These are phyloP conservation scores for Thymallus thymallus DNA, from an alignment of 2,113 vertebrate species.

Conservation along the genomic window DNA sequence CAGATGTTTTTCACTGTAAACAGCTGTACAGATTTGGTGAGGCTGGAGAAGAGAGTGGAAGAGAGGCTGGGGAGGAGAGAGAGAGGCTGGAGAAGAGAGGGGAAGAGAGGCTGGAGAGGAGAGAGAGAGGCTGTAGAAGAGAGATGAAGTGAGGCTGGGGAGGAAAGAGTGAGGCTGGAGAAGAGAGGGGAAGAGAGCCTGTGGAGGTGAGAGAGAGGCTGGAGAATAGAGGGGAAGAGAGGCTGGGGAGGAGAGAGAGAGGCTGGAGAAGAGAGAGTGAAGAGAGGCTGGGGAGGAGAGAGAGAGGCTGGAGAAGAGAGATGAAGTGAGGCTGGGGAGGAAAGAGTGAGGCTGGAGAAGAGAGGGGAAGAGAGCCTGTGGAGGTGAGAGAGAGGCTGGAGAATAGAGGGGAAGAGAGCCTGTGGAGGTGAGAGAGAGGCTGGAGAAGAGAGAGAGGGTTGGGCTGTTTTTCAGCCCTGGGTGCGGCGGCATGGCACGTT, in stretches of 20 bases:
- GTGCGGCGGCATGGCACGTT: background rate
- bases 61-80: constrained; percentile 19
- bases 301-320: no score
- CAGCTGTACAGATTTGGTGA: constrained; percentile 59
- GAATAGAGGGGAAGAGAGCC: constrained; percentile 21
- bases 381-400: no score
- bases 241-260: constrained; percentile 23
- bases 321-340: no score
- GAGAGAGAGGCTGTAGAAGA: no score
- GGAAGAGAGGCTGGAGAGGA: no score
- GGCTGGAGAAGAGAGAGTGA: background rate
- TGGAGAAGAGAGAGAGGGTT: constrained; percentile 33
- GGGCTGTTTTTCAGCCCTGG: constrained; percentile 46
- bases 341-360: no score
- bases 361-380: no score
- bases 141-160: constrained; percentile 27
- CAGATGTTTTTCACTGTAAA: constrained; percentile 82
- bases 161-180: constrained; percentile 23
- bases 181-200: no score
- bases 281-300: no score
- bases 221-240: constrained; percentile 38
- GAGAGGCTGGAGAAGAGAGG: constrained; percentile 5
- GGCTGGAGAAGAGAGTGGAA: constrained; percentile 40
- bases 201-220: constrained; percentile 5
- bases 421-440: constrained; percentile 32